Evolutionary conservation across 2,888 invertebrate species (phyloP).

Genomic region (Eupsilia transversa): DNA sequence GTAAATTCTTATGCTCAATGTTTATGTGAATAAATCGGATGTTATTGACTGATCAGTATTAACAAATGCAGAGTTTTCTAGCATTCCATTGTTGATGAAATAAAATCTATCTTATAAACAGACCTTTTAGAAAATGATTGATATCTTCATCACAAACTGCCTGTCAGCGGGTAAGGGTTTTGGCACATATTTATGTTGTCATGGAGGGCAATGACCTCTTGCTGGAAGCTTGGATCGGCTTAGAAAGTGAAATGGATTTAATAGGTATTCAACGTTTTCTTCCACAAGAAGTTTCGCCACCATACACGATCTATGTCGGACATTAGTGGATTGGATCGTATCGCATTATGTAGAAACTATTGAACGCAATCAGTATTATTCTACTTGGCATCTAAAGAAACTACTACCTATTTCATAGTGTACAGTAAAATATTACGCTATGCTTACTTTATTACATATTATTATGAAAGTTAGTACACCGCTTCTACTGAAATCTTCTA

Average conservation of each 20-base stretch:
- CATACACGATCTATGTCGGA: neutral
- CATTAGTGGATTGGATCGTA: neutral
- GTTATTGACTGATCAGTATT: constrained; percentile 38
- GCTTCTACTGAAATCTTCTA: constrained; percentile 1
- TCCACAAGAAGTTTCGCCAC: neutral
- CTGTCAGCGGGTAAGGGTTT: neutral
- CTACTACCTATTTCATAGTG: neutral
- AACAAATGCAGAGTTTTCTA: constrained; percentile 9
- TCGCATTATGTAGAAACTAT: neutral
- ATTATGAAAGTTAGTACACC: neutral
- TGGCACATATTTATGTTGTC: neutral
- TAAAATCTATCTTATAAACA: neutral
- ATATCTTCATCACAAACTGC: neutral
- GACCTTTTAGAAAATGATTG: neutral
- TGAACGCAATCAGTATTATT: neutral
- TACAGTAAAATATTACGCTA: too few relatives aligned
- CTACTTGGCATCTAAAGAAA: neutral
- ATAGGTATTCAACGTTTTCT: neutral
- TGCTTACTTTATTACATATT: neutral
- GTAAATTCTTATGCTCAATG: constrained; percentile 33
- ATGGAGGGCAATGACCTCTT: neutral
- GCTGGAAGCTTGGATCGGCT: too few relatives aligned
- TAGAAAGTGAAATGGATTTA: neutral
- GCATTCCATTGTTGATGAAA: constrained; percentile 17
- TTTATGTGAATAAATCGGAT: constrained; percentile 35